A percentile compares a stretch with the other conserved stretches of the same genome.
phyloP scores from a whole-genome alignment of 2,113 vertebrate species.

The Hemiscyllium ocellatum region DNA sequence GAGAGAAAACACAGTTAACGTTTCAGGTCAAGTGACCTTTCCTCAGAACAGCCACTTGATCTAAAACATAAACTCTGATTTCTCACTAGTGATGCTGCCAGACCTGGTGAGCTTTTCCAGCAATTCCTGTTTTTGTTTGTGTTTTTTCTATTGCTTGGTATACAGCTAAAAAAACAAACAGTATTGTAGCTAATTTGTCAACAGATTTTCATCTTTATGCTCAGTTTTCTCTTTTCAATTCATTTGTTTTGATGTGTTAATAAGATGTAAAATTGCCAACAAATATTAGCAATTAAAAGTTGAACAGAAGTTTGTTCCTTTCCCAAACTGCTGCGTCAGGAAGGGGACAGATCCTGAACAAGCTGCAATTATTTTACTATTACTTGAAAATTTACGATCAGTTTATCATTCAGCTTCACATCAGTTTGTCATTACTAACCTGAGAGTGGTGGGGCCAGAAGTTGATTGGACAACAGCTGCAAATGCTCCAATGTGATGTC shows the following conservation, averaged over 20 bases:
- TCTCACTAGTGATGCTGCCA: too few species aligned
- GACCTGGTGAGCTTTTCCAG: too few species aligned
- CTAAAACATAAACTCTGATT: too few species aligned
- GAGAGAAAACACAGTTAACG: too few species aligned
- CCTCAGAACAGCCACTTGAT: too few species aligned
- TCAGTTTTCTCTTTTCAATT: background rate
- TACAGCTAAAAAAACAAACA: background rate
- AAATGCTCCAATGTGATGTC: constrained; percentile 96
- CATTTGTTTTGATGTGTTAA: background rate
- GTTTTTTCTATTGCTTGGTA: background rate
- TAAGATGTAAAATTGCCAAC: background rate
- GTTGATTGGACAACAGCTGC: constrained; percentile 89
- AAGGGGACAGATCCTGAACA: background rate
- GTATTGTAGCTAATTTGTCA: background rate
- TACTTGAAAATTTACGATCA: background rate
- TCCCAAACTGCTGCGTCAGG: background rate
- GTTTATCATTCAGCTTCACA: background rate
- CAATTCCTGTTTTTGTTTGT: too few species aligned
- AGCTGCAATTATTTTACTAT: background rate
- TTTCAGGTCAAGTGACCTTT: too few species aligned
- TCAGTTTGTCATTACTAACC: constrained; percentile 57
- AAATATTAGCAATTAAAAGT: background rate
- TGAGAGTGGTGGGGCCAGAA: constrained; percentile 88
- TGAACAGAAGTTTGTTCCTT: background rate
- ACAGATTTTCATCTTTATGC: background rate